phyloP scores from a whole-genome alignment of 2,113 vertebrate genomes.

The Cygnus atratus region DNA sequence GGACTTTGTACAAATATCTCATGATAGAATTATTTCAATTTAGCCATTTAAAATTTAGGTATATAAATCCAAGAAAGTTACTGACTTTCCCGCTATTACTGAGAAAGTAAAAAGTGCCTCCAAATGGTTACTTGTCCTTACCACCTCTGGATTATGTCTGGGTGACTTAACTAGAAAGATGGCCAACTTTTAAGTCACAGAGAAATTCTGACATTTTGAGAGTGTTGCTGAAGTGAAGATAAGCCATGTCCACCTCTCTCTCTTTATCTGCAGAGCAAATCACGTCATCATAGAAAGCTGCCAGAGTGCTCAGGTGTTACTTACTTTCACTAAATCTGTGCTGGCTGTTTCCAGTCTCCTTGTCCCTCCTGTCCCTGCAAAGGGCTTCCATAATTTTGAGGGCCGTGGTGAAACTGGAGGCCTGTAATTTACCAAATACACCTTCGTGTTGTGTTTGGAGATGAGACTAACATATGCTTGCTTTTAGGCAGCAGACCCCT shows the following conservation, averaged over 20 bases:
- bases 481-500: background rate
- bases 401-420: background rate
- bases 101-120: background rate
- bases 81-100: background rate
- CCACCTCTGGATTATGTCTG: background rate
- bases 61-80: background rate
- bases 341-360: background rate
- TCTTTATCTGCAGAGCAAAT: background rate
- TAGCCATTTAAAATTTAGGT: background rate
- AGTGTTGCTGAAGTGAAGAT: background rate
- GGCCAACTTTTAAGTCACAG: background rate
- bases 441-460: background rate
- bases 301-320: background rate
- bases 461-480: background rate
- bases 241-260: background rate
- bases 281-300: too few relatives aligned
- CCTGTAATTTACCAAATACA: background rate
- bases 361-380: background rate
- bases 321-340: background rate
- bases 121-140: background rate
- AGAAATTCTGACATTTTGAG: background rate
- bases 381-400: background rate
- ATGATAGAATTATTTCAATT: background rate
- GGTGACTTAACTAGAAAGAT: background rate
- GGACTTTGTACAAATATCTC: background rate